Base-by-base conservation (phyloP, 2,797 vertebrate species). In the Sebastes matsubarae region DNA sequence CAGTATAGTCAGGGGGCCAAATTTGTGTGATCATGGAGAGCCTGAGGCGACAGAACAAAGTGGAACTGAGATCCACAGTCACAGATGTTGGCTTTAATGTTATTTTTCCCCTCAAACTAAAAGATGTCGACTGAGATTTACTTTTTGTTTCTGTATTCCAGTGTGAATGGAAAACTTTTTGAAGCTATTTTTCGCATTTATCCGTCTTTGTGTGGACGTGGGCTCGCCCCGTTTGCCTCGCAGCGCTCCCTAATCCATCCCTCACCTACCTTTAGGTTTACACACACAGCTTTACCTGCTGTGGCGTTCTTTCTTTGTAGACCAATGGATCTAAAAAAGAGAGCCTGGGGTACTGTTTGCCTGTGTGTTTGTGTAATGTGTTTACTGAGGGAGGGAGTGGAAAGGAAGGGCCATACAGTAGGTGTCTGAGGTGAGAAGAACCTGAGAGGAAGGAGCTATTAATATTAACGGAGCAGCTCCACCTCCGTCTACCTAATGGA, bases 341-440 rank as follows among this genome's bases (percentile, higher is more conserved):
- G 64, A 66, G 50, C 20, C 50, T 4, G 11, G 46, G 58, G 24
- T 34, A 65, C n/a, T 59, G 50, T 73, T 74, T 82, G 67, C 74
- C 64, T 64, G 46, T 64, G 34, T 77, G 81, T 82, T 77, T 78
- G 64, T 68, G 72, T 13, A 34, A 8, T 55, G 75, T 80, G 77
- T 84, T 76, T 82, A 63, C 78, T 54, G 67, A 92, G 63, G 81
- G 82, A 83, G 64, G 54, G 66, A 83, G 80, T 0, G 52, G 76
- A 81, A 73, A 79, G 68, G 77, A 85, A 67, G 77, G 71, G 61
- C 52, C 73, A 72, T 75, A 50, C 75, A 80, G 71, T 67, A 80
- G 72, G 75, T 79, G 79, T 86, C 84, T 90, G 91, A 84, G 75
- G 81, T 75, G 76, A 91, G 83, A 80, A 82, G 67, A 82, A 84